Conservation (phyloP, 2,888 invertebrate genomes). For the Arctia plantaginis region DNA sequence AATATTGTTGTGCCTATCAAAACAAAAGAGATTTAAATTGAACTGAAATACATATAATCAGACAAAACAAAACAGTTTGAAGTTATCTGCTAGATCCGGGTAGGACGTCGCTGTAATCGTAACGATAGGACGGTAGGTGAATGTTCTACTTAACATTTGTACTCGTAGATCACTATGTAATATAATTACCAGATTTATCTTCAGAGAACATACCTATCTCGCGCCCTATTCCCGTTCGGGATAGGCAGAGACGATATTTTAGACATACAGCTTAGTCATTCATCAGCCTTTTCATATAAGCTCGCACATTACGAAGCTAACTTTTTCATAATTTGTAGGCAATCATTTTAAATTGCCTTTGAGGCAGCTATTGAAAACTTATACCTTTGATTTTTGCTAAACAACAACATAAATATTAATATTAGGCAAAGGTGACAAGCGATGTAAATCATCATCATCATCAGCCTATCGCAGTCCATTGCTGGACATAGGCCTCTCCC, state of each 20-base stretch:
- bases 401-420: no score
- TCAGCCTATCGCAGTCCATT: no score
- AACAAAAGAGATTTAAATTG: neutral
- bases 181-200: neutral
- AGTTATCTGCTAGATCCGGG: conserved; percentile 10
- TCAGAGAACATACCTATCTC: neutral
- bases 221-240: neutral
- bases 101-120: neutral
- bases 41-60: neutral
- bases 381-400: no score
- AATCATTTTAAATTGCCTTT: neutral
- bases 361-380: no score
- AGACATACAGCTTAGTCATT: neutral
- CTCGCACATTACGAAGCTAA: no score
- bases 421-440: neutral
- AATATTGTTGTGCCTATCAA: neutral
- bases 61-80: conserved; percentile 1
- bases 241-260: neutral
- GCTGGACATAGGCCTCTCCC: no score
- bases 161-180: neutral
- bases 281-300: neutral
- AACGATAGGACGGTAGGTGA: conserved; percentile 13
- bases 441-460: no score
- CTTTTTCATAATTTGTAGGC: neutral
- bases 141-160: conserved; percentile 9